A percentile compares a stretch with the other conserved stretches of the same genome.
Conservation (phyloP, 2,113 vertebrate species). For the Engystomops pustulosus region DNA sequence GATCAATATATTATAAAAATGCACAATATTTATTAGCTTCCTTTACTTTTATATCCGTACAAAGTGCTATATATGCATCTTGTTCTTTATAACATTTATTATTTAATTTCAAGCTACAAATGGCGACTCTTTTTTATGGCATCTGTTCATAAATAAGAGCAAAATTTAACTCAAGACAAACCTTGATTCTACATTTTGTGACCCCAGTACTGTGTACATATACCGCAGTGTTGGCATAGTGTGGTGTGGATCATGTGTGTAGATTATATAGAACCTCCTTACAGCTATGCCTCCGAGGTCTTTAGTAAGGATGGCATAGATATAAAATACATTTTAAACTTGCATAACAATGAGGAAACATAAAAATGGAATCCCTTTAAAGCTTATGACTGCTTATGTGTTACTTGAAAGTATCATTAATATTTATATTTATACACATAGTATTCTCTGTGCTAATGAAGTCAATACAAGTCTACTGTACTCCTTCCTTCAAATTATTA, state of each 20-base stretch:
- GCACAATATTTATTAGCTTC: no score
- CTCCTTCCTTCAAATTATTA: conserved; percentile 20
- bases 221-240: neutral
- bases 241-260: no score
- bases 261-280: neutral
- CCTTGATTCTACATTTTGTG: neutral
- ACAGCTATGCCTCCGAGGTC: neutral
- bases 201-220: neutral
- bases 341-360: neutral
- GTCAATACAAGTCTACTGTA: neutral
- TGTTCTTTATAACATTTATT: no score
- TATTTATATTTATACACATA: neutral
- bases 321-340: neutral
- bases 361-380: neutral
- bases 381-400: neutral
- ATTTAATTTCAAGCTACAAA: no score
- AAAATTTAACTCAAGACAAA: neutral
- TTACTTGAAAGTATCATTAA: neutral
- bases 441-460: neutral
- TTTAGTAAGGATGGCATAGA: no score
- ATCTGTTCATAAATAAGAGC: neutral
- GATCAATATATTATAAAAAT: no score
- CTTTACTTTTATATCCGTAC: no score
- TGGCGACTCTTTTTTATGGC: no score
- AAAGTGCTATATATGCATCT: no score